Conservation (phyloP, 1,140 invertebrate genomes). For the Phymastichus coffea region DNA sequence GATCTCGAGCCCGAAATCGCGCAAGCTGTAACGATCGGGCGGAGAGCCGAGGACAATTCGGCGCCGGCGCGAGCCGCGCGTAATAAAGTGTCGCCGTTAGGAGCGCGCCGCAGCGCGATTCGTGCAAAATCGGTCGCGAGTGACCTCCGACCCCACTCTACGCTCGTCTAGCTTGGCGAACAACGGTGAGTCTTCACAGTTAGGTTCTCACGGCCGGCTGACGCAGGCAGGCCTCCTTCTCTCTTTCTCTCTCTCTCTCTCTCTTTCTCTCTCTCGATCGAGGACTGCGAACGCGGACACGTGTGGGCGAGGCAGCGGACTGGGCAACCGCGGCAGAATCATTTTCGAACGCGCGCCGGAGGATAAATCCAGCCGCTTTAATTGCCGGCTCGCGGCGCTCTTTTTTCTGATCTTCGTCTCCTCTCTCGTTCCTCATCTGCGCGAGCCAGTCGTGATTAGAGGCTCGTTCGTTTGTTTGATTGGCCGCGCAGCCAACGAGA, state of each 20-base stretch:
- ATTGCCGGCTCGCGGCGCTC: conserved; percentile 8
- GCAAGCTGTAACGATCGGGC: no score
- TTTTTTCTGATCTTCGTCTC: no score
- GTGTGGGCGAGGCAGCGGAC: conserved; percentile 31
- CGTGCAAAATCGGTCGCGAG: conserved; percentile 42
- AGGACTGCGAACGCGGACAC: conserved; percentile 22
- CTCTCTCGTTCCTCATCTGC: no score
- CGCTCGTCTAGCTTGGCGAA: conserved; percentile 17
- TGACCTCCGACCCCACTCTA: conserved; percentile 43
- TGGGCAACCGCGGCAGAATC: neutral
- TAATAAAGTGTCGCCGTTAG: neutral
- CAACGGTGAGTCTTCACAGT: conserved; percentile 49
- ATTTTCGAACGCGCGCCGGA: neutral
- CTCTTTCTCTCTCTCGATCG: neutral
- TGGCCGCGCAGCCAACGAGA: no score
- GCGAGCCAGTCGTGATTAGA: neutral
- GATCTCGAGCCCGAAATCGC: no score
- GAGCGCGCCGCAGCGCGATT: conserved; percentile 12
- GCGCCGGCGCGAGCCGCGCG: neutral
- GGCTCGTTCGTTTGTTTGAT: no score
- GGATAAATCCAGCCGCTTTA: neutral
- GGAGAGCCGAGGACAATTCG: no score
- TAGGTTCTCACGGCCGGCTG: conserved; percentile 51
- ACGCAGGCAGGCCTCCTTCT: conserved; percentile 34
- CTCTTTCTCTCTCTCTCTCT: neutral